Conservation (phyloP, 2,888 invertebrate species). For the Sphaerophoria rueppellii region DNA sequence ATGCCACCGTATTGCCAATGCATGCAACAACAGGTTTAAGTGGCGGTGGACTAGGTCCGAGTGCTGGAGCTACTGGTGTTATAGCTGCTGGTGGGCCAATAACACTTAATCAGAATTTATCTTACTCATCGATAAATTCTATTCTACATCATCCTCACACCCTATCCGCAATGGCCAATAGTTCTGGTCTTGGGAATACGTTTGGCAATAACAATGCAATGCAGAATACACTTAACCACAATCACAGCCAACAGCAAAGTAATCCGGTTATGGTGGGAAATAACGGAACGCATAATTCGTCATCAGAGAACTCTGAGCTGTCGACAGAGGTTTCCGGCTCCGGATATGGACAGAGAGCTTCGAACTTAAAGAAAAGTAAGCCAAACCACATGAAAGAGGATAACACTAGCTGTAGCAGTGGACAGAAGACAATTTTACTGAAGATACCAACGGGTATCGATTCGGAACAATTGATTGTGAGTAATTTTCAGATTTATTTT, state of each 20-base stretch:
- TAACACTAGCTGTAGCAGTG: slow-evolving; percentile 71
- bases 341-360: slow-evolving; percentile 73
- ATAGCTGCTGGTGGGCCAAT: slow-evolving; percentile 45
- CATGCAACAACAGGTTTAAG: slow-evolving; percentile 46
- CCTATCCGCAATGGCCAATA: slow-evolving; percentile 45
- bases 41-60: slow-evolving; percentile 34
- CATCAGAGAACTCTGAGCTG: slow-evolving; percentile 82
- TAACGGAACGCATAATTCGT: slow-evolving; percentile 78
- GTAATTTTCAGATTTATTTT: slow-evolving; percentile 69
- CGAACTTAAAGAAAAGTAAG: slow-evolving; percentile 78
- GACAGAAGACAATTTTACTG: slow-evolving; percentile 81
- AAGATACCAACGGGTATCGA: slow-evolving; percentile 81
- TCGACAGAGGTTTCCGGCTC: slow-evolving; percentile 77
- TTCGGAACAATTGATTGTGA: slow-evolving; percentile 81
- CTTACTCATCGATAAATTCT: slow-evolving; percentile 69
- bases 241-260: slow-evolving; percentile 56
- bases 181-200: slow-evolving; percentile 20
- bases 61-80: slow-evolving; percentile 16
- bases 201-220: slow-evolving; percentile 55
- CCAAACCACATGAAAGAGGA: slow-evolving; percentile 75
- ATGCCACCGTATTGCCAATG: slow-evolving; percentile 44
- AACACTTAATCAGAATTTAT: slow-evolving; percentile 64
- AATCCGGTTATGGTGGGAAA: slow-evolving; percentile 69
- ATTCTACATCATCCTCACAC: slow-evolving; percentile 59
- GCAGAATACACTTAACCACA: slow-evolving; percentile 52